These are phyloP conservation scores for Steinernema feltiae DNA, from an alignment of 1,140 invertebrate genomes.

Conservation along the genomic window DNA sequence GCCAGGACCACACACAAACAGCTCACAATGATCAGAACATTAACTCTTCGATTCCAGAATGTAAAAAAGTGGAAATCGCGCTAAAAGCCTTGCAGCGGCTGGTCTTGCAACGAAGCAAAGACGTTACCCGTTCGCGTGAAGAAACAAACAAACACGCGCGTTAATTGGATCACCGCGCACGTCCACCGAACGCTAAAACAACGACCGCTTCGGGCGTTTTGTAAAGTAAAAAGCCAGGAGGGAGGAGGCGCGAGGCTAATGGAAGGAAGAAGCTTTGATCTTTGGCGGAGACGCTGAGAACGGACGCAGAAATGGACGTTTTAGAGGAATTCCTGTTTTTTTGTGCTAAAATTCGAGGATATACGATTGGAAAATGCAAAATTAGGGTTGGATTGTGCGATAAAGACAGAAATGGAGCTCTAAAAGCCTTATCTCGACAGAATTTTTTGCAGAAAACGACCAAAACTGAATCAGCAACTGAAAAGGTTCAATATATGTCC, in stretches of 20 bases:
- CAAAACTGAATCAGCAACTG: no score
- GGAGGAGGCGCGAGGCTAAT: background rate
- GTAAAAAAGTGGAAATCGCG: background rate
- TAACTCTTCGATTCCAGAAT: no score
- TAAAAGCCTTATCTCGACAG: no score
- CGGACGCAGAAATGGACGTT: background rate
- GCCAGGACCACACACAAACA: no score
- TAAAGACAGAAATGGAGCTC: no score
- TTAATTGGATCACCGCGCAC: constrained; percentile 8
- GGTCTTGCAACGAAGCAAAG: background rate
- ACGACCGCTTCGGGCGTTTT: background rate
- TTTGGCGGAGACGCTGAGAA: background rate
- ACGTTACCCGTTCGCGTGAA: background rate
- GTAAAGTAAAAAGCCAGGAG: background rate
- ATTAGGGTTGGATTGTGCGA: no score
- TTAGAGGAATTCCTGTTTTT: background rate
- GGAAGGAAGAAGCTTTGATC: background rate
- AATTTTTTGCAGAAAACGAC: no score
- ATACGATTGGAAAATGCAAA: no score
- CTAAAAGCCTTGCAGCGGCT: background rate
- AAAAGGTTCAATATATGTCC: no score
- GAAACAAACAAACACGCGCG: background rate
- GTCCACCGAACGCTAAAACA: background rate
- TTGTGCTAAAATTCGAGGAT: background rate
- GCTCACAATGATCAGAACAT: no score